Evolutionary conservation across 2,797 vertebrate genomes (phyloP), one percentile per base, ranked within the genome.

Genomic region (Cynopterus sphinx): DNA sequence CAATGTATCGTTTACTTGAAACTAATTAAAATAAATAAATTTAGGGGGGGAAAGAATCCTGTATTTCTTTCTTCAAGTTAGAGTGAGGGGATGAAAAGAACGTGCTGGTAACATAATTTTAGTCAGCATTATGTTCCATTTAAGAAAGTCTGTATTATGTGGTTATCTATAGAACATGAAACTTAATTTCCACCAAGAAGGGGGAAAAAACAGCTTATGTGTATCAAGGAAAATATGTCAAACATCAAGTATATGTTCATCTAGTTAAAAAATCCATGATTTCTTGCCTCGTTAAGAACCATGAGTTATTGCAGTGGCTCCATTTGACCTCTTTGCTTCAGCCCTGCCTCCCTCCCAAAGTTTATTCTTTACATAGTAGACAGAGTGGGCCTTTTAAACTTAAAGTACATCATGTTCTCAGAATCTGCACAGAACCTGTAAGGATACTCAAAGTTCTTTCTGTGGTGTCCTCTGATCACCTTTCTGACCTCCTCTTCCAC

Each of bases 41-140:
- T 46, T 46, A 46, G 43, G 46, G 46, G 9, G 22, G 49, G 36
- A 57, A 71, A 82, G 51, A 59, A 59, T 79, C 33, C 57, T 91
- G 6, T 55, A 41, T 93, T 85, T 93, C 41, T 71, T 95, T 91
- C 28, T 53, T 96, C 67, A 90, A 87, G 77, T 86, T 84, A n/a
- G 39, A 57, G 43, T 59, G 57, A 90, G 84, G 22, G 22, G 68
- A 67, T 84, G 24, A 75, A 86, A 90, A 82, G 67, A 81, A 61
- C 68, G 49, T 55, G 74, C 46, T 63, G 51, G 39, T 55, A 57
- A 89, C 28, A 49, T 39, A 51, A 46, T 84, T 89, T 61, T 68
- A 51, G 57, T 77, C 49, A 55, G 41, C 39, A 65, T 57, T 77
- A 43, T 83, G 78, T 71, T 92, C 31, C 63, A 26, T 61, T 93